Percentiles rank a stretch among this genome's conserved stretches.
Evolutionary conservation across 2,113 vertebrate genomes (phyloP).

Genomic region (Myiozetetes cayanensis): DNA sequence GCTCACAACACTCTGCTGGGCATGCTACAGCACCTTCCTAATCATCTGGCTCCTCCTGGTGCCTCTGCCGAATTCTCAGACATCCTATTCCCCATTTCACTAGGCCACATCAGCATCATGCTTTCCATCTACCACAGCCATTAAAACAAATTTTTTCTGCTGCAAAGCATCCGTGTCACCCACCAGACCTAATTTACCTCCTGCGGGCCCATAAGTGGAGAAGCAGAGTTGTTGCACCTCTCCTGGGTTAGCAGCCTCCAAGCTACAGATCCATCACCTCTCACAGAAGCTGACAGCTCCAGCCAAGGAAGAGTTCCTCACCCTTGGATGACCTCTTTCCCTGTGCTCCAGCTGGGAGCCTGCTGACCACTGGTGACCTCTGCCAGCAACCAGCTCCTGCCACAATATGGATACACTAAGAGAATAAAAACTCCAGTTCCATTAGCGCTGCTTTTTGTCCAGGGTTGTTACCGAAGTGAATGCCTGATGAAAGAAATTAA

Average conservation of each 20-base stretch:
- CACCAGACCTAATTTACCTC: background rate
- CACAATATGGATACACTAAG: background rate
- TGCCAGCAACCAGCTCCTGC: background rate
- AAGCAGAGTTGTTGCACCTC: fast-evolving
- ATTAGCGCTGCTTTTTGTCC: background rate
- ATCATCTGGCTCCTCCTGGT: background rate
- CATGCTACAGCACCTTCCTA: background rate
- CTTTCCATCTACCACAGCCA: background rate
- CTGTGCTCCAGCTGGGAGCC: background rate
- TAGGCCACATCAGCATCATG: background rate
- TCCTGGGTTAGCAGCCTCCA: background rate
- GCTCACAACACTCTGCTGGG: background rate
- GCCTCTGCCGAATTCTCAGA: background rate
- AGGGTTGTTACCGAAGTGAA: background rate
- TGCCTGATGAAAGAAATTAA: constrained; percentile 2
- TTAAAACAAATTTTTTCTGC: background rate
- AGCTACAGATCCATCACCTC: background rate
- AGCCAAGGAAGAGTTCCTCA: background rate
- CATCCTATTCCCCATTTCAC: background rate
- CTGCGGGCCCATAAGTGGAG: background rate
- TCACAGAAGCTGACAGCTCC: background rate
- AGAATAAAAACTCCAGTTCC: background rate
- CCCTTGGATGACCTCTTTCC: background rate
- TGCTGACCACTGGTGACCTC: background rate
- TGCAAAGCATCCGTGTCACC: background rate